phyloP scores from a whole-genome alignment of 2,888 invertebrate genomes.

The Sinhomidia bicolor region DNA sequence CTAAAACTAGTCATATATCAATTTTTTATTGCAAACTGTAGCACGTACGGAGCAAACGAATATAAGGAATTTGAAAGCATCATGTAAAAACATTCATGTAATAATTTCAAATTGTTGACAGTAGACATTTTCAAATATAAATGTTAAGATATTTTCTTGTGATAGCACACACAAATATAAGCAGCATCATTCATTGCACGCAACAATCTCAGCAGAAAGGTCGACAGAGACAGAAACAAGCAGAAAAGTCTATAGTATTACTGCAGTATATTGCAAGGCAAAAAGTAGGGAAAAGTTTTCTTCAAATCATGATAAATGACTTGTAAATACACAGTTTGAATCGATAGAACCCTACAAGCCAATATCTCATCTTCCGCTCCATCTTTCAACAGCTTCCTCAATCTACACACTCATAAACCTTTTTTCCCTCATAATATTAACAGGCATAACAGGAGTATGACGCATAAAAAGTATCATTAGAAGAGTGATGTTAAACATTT shows the following conservation, averaged over 20 bases:
- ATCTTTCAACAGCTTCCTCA: slow-evolving; percentile 67
- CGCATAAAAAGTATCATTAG: slow-evolving; percentile 51
- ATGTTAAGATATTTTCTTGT: neutral
- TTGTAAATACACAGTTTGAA: neutral
- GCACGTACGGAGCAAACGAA: neutral
- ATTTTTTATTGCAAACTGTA: slow-evolving; percentile 40
- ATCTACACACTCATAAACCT: slow-evolving; percentile 50
- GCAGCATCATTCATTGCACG: neutral
- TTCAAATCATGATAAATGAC: slow-evolving; percentile 1
- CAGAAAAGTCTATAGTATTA: neutral
- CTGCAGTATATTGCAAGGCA: neutral
- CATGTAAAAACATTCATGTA: slow-evolving; percentile 11
- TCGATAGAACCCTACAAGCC: neutral
- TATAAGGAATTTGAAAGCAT: slow-evolving; percentile 23
- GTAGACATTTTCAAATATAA: slow-evolving; percentile 24
- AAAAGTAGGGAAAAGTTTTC: neutral
- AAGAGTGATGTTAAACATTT: slow-evolving; percentile 49
- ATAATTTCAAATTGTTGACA: slow-evolving; percentile 35
- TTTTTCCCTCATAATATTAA: slow-evolving; percentile 16
- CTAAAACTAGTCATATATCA: slow-evolving; percentile 37
- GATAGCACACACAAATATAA: neutral
- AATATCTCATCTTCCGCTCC: slow-evolving; percentile 70
- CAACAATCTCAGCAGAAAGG: neutral
- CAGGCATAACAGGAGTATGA: slow-evolving; percentile 22
- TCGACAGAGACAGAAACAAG: neutral